Conservation (phyloP, 2,888 invertebrate genomes). For the Cephus nigrinus region DNA sequence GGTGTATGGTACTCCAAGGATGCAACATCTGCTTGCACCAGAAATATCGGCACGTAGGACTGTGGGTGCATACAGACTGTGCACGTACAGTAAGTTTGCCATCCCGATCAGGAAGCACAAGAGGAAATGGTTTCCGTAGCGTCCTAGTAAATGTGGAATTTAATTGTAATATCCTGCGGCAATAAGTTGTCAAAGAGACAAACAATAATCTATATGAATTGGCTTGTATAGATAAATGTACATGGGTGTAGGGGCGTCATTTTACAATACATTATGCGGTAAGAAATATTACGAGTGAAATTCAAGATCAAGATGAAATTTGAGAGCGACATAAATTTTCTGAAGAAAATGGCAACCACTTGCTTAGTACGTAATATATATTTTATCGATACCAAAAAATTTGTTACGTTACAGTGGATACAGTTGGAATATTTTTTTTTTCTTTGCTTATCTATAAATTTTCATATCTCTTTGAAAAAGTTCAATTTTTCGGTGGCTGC, state of each 20-base stretch:
- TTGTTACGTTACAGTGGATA: too few species aligned
- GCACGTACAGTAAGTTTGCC: neutral
- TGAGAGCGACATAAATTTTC: too few species aligned
- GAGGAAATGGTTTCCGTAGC: neutral
- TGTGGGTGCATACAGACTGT: neutral
- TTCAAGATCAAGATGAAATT: neutral
- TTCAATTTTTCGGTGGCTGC: too few species aligned
- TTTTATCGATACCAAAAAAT: too few species aligned
- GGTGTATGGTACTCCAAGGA: neutral
- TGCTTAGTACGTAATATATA: too few species aligned
- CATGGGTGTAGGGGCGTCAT: neutral
- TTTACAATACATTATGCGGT: neutral
- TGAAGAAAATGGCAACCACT: too few species aligned
- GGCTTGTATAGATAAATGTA: neutral
- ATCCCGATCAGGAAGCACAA: neutral
- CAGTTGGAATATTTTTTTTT: too few species aligned
- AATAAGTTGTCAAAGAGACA: neutral
- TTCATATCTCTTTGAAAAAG: too few species aligned
- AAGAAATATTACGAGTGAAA: neutral
- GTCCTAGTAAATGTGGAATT: neutral
- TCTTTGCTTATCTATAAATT: too few species aligned
- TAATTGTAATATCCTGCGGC: neutral
- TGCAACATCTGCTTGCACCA: neutral
- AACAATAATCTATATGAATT: neutral
- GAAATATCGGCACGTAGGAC: neutral